phyloP scores from a whole-genome alignment of 2,113 vertebrate species.

The Xerus inauris region DNA sequence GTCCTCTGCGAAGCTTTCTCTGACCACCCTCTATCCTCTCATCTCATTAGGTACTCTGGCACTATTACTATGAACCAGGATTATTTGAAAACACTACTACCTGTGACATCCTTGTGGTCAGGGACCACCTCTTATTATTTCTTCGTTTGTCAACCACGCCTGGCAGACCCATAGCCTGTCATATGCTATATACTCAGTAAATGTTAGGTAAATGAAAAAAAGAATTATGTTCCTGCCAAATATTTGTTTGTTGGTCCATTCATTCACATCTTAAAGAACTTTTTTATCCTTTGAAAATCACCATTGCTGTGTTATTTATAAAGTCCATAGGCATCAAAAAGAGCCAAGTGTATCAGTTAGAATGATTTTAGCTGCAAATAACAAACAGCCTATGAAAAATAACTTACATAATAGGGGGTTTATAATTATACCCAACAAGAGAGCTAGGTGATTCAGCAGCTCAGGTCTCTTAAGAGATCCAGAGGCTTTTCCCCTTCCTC shows the following conservation, averaged over 20 bases:
- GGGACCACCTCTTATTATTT: not conserved
- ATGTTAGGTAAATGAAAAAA: not conserved
- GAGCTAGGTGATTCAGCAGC: not conserved
- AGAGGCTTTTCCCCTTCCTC: not conserved
- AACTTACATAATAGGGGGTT: not conserved
- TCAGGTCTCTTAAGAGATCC: not conserved
- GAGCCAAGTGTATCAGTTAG: not conserved
- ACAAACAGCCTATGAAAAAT: not conserved
- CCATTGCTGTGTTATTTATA: slow-evolving; percentile 8
- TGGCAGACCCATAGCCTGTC: not conserved
- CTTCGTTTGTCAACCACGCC: not conserved
- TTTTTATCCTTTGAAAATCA: slow-evolving; percentile 32
- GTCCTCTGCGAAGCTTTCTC: not conserved
- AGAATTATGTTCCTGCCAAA: not conserved
- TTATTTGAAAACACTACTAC: not conserved
- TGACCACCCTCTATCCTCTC: not conserved
- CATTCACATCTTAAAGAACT: slow-evolving; percentile 45
- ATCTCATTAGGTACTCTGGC: not conserved
- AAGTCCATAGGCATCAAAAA: not conserved
- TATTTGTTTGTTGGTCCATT: not conserved
- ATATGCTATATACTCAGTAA: not conserved
- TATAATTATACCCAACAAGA: not conserved
- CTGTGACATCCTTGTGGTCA: not conserved
- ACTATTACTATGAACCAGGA: not conserved
- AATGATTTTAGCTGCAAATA: not conserved